phyloP scores from a whole-genome alignment of 2,113 vertebrate species.

The Petroica traversi region DNA sequence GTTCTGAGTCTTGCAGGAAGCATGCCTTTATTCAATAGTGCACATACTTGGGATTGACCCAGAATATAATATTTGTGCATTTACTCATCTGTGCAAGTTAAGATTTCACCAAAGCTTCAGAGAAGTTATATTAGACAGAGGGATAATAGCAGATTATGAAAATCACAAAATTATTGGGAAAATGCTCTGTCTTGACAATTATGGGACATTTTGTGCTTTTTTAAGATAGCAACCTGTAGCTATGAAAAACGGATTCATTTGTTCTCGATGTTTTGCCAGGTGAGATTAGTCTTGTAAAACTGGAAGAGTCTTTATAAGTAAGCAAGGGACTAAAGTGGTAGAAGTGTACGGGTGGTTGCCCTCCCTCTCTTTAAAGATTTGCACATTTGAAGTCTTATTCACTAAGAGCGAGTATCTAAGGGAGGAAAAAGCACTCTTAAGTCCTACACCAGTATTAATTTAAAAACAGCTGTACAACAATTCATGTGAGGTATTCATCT shows the following conservation, averaged over 20 bases:
- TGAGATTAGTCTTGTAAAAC: neutral
- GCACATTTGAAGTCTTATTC: neutral
- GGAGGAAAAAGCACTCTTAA: neutral
- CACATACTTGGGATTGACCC: neutral
- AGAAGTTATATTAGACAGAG: neutral
- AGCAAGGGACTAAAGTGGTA: neutral
- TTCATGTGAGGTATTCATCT: neutral
- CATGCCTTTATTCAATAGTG: neutral
- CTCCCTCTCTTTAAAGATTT: neutral
- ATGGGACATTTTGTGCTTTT: neutral
- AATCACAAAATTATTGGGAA: neutral
- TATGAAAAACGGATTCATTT: neutral
- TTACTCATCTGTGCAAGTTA: neutral
- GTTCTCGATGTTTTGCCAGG: neutral
- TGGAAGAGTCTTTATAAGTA: neutral
- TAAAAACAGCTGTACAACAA: neutral
- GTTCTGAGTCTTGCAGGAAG: slow-evolving; percentile 24
- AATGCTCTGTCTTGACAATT: neutral
- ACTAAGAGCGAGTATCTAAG: neutral
- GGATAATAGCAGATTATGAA: neutral
- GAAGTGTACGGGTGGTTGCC: neutral
- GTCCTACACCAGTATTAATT: neutral
- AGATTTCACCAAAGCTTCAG: neutral
- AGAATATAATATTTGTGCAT: neutral
- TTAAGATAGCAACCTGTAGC: neutral